phyloP scores from a whole-genome alignment of 2,797 vertebrate species.

The Halcyon chelicuti region DNA sequence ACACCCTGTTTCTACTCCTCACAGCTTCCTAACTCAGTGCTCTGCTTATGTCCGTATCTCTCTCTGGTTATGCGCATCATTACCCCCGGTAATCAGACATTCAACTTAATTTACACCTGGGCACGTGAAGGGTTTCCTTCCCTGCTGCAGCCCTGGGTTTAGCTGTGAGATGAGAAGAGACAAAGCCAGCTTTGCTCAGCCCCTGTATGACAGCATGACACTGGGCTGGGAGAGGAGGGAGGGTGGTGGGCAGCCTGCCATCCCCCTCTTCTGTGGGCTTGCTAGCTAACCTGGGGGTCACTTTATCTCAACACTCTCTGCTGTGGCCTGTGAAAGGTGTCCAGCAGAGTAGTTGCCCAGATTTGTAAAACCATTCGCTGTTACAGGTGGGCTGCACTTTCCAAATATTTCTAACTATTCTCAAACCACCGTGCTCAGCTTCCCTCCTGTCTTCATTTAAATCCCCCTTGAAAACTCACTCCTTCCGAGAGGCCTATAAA shows the following conservation, averaged over 20 bases:
- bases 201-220: rapidly evolving
- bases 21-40: neutral
- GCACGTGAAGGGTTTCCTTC: neutral
- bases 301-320: neutral
- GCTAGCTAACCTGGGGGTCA: neutral
- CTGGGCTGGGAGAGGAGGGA: neutral
- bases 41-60: neutral
- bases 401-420: neutral
- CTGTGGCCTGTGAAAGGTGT: neutral
- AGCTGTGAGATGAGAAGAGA: neutral
- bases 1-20: neutral
- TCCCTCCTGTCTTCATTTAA: constrained; percentile 20
- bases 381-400: neutral
- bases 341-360: neutral
- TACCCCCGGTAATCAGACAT: neutral
- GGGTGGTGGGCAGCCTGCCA: neutral
- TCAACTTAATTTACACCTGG: neutral
- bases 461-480: neutral
- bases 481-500: constrained; percentile 50
- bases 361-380: neutral
- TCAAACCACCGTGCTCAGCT: neutral
- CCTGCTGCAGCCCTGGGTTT: neutral
- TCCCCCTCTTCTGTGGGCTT: neutral
- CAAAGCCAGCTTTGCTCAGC: neutral
- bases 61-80: neutral